Base-by-base conservation (phyloP, 1,140 invertebrate genomes). In the Gerris buenoi region DNA sequence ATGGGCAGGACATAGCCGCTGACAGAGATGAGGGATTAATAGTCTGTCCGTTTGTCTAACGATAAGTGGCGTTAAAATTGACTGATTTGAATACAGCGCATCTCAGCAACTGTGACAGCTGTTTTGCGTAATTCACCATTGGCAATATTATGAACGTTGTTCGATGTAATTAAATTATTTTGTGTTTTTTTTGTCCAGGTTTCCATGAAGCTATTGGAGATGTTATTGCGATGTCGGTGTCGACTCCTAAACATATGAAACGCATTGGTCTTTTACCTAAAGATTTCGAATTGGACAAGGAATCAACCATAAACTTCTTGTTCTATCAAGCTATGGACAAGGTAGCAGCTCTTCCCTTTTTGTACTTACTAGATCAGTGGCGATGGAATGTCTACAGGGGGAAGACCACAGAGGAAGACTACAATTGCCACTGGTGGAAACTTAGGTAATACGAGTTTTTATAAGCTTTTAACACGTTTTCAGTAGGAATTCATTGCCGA, bases 191-290 rank as follows among this genome's bases (percentile, higher is more conserved):
- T n/a, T n/a, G n/a, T n/a, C n/a, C 70, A 86, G 88, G 90, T 70
- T 96, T 96, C 74, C 90, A 94, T 72, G 93, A 95, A 76, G 93
- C 93, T 15, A 85, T 96, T n/a, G 93, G 93, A 0, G 93, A 95
- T 76, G 85, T 89, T 0, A 85, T 96, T 25, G 84, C 91, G 0
- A 76, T 96, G 1, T 95, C 89, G 1, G 89, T 90, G 0, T 83
- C 83, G 0, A 91, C 91, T 0, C 84, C 86, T 0, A 86, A 86
- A 74, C 91, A 96, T 79, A 79, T 95, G 57, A 78, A 86, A 46
- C 84, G 85, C 70, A 84, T 95, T 65, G 86, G 86, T 1, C 79
- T 96, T 0, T 72, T 86, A 23, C 27, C 65, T 27, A 25, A 27
- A 25, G 18, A 67, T 64, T 64, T 26, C 15, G 80, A 83, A n/a